These are phyloP conservation scores for Dexiosoma caninum DNA, from an alignment of 2,888 invertebrate species.

Conservation along the genomic window DNA sequence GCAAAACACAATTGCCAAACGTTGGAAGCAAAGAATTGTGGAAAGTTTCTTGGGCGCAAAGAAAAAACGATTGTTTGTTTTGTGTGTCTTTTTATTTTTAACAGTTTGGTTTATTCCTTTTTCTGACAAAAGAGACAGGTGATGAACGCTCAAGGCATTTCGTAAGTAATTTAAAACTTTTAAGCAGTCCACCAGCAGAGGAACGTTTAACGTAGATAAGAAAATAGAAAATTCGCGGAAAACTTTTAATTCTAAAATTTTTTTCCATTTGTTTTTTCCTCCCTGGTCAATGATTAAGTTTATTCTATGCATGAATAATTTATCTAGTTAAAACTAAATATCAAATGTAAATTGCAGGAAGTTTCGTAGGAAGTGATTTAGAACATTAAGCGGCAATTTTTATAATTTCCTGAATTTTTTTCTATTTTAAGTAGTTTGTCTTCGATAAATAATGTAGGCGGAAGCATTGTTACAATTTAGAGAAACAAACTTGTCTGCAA, in stretches of 20 bases:
- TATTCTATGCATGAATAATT: constrained; percentile 44
- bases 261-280: not conserved
- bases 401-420: not conserved
- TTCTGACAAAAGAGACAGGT: constrained; percentile 56
- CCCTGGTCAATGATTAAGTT: constrained; percentile 17
- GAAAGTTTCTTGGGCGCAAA: not conserved
- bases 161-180: constrained; percentile 51
- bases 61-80: constrained; percentile 43
- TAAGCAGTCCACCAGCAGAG: constrained; percentile 17
- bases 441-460: too few species aligned
- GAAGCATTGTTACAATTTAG: too few species aligned
- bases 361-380: constrained; percentile 1
- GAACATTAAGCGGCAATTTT: not conserved
- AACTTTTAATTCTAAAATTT: constrained; percentile 14
- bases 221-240: constrained; percentile 28
- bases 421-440: not conserved
- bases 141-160: constrained; percentile 64
- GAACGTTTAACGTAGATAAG: constrained; percentile 38
- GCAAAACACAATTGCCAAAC: constrained; percentile 5
- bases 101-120: constrained; percentile 1
- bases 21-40: constrained; percentile 5
- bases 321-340: constrained; percentile 23
- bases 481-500: too few species aligned
- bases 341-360: constrained; percentile 3
- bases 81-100: constrained; percentile 30